A percentile compares a stretch with the other conserved stretches of the same genome.
These are phyloP conservation scores for Pecten maximus DNA, from an alignment of 2,888 invertebrate genomes.

Conservation along the genomic window DNA sequence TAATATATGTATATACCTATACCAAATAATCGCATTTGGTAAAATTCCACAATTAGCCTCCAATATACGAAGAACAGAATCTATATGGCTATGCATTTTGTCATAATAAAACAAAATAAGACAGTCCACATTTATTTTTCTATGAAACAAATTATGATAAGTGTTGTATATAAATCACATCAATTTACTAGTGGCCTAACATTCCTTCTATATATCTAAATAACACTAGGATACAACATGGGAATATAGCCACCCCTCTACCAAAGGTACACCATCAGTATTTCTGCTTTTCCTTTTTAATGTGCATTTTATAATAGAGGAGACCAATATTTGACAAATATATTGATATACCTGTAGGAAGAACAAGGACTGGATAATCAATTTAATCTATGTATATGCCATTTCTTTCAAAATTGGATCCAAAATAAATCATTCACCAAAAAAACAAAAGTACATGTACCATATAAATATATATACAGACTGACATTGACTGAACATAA, in stretches of 20 bases:
- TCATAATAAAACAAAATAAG: not conserved
- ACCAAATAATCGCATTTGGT: slow-evolving; percentile 20
- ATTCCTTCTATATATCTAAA: not conserved
- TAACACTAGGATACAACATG: not conserved
- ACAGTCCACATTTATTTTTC: not conserved
- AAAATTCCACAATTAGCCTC: not conserved
- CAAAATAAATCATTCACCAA: not conserved
- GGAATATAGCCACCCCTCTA: too few species aligned
- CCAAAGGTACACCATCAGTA: not conserved
- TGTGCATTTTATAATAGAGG: not conserved
- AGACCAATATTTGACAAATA: not conserved
- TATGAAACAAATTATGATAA: not conserved
- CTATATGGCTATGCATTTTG: not conserved
- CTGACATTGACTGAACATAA: not conserved
- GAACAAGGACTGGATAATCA: not conserved
- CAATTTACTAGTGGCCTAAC: not conserved
- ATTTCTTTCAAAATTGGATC: not conserved
- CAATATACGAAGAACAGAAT: not conserved
- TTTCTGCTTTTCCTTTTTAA: not conserved
- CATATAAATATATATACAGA: not conserved
- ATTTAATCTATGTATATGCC: not conserved
- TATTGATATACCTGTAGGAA: not conserved
- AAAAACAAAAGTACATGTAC: not conserved
- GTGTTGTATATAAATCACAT: not conserved
- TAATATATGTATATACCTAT: slow-evolving; percentile 13